Conservation (phyloP, 2,888 invertebrate genomes). For the Creontiades dilutus region DNA sequence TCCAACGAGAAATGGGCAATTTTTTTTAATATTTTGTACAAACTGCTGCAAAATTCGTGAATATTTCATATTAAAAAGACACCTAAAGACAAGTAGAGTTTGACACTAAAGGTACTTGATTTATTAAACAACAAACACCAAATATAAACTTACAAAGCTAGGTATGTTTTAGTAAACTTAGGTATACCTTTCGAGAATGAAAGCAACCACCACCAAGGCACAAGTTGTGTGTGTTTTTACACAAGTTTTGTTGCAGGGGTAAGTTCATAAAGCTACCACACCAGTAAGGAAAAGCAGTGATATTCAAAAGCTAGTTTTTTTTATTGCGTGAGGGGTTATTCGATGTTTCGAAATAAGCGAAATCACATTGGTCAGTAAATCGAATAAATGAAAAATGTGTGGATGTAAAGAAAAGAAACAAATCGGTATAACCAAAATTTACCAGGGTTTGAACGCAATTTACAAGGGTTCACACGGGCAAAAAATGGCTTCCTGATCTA, state of each 20-base stretch:
- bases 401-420: neutral
- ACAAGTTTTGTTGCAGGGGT: conserved; percentile 10
- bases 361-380: conserved; percentile 2
- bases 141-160: neutral
- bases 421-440: conserved; percentile 12
- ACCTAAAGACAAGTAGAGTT: no score
- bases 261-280: conserved; percentile 53
- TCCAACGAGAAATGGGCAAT: no score
- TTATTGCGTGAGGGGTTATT: conserved; percentile 53
- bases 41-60: no score
- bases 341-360: neutral
- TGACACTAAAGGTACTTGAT: no score
- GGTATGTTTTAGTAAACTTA: neutral
- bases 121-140: neutral
- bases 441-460: neutral
- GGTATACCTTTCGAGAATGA: conserved; percentile 8
- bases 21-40: no score
- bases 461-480: neutral
- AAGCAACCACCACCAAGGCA: conserved; percentile 66
- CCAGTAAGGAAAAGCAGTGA: conserved; percentile 59
- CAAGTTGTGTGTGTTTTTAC: neutral
- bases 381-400: neutral
- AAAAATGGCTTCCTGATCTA: conserved; percentile 40
- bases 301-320: conserved; percentile 41
- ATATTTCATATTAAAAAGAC: no score